Base-by-base conservation (phyloP, 2,113 vertebrate species). In the Vimba vimba region DNA sequence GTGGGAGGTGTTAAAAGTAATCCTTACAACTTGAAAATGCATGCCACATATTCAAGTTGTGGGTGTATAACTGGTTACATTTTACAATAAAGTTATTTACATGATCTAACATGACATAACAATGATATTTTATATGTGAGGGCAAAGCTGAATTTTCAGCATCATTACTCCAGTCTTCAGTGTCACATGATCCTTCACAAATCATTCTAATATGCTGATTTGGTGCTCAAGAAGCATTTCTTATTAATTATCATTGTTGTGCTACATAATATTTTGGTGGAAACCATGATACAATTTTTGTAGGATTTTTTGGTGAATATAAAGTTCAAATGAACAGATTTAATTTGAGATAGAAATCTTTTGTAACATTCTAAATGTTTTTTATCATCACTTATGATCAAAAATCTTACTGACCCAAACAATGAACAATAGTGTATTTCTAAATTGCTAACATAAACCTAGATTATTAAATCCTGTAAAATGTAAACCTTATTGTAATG, bases 1-100 rank as follows among this genome's bases (percentile, higher is more conserved):
- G 68, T 73, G 36, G 68, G 68, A 73, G 33, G 10, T 10, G 19
- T 71, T 73, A 73, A 43, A 74, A 74, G 39, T 71, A 43, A 71
- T 43, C 19, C 36, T 71, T 4, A 4, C 9, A 43, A 39, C 23
- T 60, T 21, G 9, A 60, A 60, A 43, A 73, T 39, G 19, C 33
- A 71, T 71, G 30, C 19, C 36, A n/a, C 57, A 60, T 60, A 23
- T 71, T 33, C 2, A 11, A 71, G 19, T 12, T 45, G 4, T n/a
- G 39, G 21, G 2, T 73, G 10, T 73, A 39, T 73, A 73, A 43
- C 36, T 73, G 21, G 19, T 45, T 73, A 23, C 36, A 73, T 36
- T 3, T 68, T 36, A 33, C 17, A 68, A 36, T 68, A 19, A 68
- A 15, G 30, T 36, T 36, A 0, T 68, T 15, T 19, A 19, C 6